A percentile compares a stretch with the other conserved stretches of the same genome.
Conservation (phyloP, 2,797 vertebrate genomes). For the Hephaestus fuliginosus region DNA sequence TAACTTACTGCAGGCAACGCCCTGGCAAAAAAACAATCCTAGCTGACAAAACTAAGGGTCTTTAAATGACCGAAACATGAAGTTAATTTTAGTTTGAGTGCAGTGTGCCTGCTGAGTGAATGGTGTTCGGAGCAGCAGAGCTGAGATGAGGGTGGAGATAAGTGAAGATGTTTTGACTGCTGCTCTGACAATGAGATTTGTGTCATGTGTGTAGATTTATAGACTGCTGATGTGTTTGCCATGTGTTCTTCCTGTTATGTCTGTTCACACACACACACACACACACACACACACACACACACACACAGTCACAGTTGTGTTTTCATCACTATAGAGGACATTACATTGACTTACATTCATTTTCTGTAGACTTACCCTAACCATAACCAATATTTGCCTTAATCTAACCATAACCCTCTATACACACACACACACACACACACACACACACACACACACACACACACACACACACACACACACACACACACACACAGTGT, state of each 20-base stretch:
- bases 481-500: not conserved
- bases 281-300: conserved; percentile 3
- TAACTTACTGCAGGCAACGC: no score
- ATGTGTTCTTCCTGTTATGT: conserved; percentile 56
- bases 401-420: no score
- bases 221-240: conserved; percentile 48
- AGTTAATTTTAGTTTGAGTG: not conserved
- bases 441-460: no score
- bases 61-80: not conserved
- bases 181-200: not conserved
- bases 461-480: no score
- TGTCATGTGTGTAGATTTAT: conserved; percentile 38
- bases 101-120: not conserved
- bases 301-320: not conserved
- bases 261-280: conserved; percentile 5
- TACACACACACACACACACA: no score
- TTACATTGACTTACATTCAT: no score
- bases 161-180: conserved; percentile 35
- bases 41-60: no score
- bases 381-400: no score
- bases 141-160: not conserved
- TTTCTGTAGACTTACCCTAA: no score
- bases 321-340: no score
- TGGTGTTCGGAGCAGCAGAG: not conserved
- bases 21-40: not conserved